These are phyloP conservation scores for Fregetta grallaria DNA, from an alignment of 2,113 vertebrate species.

Conservation along the genomic window DNA sequence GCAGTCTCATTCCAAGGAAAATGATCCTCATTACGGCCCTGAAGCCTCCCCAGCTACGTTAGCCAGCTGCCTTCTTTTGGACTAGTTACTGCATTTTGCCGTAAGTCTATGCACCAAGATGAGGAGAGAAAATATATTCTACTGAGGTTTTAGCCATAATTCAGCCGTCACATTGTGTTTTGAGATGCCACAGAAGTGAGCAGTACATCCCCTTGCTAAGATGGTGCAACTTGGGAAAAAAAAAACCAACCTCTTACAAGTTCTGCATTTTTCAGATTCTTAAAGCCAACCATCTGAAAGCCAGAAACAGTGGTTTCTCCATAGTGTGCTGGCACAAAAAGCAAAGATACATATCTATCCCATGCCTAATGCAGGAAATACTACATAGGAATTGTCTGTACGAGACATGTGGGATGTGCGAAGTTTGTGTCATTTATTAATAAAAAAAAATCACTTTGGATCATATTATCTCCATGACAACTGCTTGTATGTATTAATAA, in stretches of 20 bases:
- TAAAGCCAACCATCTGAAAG: not conserved
- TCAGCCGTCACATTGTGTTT: not conserved
- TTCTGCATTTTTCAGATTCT: not conserved
- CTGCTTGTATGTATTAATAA: constrained; percentile 17
- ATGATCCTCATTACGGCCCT: not conserved
- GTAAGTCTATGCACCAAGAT: not conserved
- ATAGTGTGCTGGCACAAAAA: not conserved
- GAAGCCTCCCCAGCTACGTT: not conserved
- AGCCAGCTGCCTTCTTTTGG: not conserved
- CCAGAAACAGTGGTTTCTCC: not conserved
- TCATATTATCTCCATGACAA: constrained; percentile 52
- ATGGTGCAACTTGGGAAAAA: not conserved
- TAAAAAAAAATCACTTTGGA: not conserved
- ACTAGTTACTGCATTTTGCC: not conserved
- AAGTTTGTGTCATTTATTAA: not conserved
- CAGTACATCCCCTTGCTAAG: not conserved
- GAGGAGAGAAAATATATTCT: not conserved
- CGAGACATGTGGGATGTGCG: not conserved
- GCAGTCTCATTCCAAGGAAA: not conserved
- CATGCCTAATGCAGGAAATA: not conserved
- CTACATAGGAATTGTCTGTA: not conserved
- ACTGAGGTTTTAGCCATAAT: not conserved
- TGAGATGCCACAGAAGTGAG: not conserved
- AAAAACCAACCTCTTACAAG: not conserved
- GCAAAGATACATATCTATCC: not conserved